Percentiles rank a stretch among this genome's conserved stretches.
These are phyloP conservation scores for Cremastobaeus sp. DNA, from an alignment of 2,888 invertebrate genomes.

Conservation along the genomic window DNA sequence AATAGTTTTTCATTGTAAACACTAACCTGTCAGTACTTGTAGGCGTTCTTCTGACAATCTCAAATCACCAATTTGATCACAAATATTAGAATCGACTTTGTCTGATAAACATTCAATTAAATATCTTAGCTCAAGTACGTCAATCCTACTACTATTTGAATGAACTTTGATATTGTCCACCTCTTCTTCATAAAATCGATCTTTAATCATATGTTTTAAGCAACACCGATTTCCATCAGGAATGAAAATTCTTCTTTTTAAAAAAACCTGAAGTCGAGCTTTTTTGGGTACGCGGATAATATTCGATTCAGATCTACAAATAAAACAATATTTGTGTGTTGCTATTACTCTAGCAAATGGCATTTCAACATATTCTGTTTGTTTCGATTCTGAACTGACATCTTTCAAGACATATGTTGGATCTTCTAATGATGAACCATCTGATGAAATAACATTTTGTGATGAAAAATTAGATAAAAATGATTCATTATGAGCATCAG, in stretches of 20 bases:
- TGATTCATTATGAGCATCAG: neutral
- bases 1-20: too few species aligned
- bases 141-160: constrained; percentile 17
- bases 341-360: constrained; percentile 4
- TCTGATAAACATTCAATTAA: constrained; percentile 10
- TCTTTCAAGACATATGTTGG: neutral
- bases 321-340: constrained; percentile 17
- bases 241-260: constrained; percentile 11
- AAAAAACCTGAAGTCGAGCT: constrained; percentile 12
- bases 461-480: constrained; percentile 3
- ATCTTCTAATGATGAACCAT: neutral
- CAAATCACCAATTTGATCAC: constrained; percentile 36
- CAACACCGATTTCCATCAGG: constrained; percentile 32
- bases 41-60: constrained; percentile 41
- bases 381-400: neutral
- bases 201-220: constrained; percentile 34
- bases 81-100: neutral
- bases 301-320: neutral
- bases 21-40: constrained; percentile 47
- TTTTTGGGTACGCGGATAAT: constrained; percentile 3
- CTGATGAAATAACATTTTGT: neutral
- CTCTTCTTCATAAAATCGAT: constrained; percentile 40
- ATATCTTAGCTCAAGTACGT: constrained; percentile 8
- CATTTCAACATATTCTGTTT: neutral
- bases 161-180: constrained; percentile 9